Base-by-base conservation (phyloP, 2,888 invertebrate genomes). In the Sminthurinus aureus region DNA sequence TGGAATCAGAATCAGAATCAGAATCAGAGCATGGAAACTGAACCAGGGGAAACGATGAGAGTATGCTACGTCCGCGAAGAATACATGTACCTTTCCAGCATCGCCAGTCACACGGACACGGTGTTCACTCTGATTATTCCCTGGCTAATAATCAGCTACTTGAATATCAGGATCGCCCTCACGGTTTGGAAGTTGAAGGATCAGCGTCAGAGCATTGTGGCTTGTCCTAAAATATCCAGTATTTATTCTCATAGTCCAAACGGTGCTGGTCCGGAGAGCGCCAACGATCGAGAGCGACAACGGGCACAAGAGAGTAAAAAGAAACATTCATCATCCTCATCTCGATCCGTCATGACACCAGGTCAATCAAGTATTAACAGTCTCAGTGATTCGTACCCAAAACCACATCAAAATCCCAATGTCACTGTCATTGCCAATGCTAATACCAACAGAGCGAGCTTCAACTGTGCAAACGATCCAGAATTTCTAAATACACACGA, bases 121-220 rank as follows among this genome's bases (percentile, higher is more conserved):
- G 90, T 93, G 69, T 89, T 95, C 4, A 94, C 95, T 0, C 94
- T 96, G 89, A 92, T 94, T 9, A 89, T 95, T 66, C 96, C 96
- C 0, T 93, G 95, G 87, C 91, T 92, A 1, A 91, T 93, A 73
- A 95, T 96, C 85, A 92, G 94, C 2, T 90, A 94, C 6, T 91
- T 96, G 85, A 96, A 96, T 89, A 90, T 93, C 0, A 92, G 93
- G 89, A 96, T 96, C 76, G 93, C 93, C 84, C 90, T 92, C 26
- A 93, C 93, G 1, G 93, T 96, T 22, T 94, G 92, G 92, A 92
- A 92, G 79, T 90, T 88, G 8, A 86, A 85, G 77, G 84, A 82
- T 12, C 86, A 88, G 26, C 50, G 88, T 8, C 86, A 88, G 58
- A 85, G 76, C 64, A 87, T 88, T 24, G 81, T 88, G 66, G 88